Conservation (phyloP, 1,140 invertebrate species). For the Neodiprion pinetum region DNA sequence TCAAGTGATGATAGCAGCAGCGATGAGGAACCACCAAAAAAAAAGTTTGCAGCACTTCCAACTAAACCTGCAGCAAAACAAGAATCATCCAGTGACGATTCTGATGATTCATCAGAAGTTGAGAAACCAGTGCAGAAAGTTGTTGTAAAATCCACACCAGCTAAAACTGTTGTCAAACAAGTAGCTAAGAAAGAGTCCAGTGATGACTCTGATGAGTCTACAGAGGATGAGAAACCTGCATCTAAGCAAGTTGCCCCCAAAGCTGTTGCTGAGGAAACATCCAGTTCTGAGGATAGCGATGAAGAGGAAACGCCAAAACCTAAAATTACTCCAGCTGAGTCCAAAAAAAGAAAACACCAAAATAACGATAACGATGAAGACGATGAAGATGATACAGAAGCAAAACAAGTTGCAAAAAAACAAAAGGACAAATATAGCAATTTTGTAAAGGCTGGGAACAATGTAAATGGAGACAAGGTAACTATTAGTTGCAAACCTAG, state of each 20-base stretch:
- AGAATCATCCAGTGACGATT: constrained; percentile 46
- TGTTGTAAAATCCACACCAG: constrained; percentile 25
- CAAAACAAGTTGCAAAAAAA: constrained; percentile 46
- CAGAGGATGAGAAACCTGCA: constrained; percentile 27
- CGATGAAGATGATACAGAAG: constrained; percentile 44
- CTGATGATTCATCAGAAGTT: constrained; percentile 35
- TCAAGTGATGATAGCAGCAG: constrained; percentile 36
- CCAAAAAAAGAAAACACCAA: constrained; percentile 50
- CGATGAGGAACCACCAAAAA: constrained; percentile 30
- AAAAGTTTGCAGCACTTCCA: constrained; percentile 25
- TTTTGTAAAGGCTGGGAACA: constrained; percentile 63
- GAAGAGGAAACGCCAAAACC: constrained; percentile 36
- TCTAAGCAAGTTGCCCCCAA: constrained; percentile 26
- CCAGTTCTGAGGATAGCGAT: constrained; percentile 46
- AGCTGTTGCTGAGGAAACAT: constrained; percentile 39
- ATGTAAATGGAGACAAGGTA: constrained; percentile 60
- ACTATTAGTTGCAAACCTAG: constrained; percentile 19
- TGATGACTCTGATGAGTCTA: constrained; percentile 37
- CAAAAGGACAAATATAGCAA: constrained; percentile 63
- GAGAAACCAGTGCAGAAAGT: constrained; percentile 25
- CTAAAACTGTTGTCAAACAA: constrained; percentile 25
- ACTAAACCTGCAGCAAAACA: constrained; percentile 29
- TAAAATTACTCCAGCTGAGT: constrained; percentile 30
- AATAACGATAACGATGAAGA: constrained; percentile 47
- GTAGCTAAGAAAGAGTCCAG: constrained; percentile 37